Base-by-base conservation (phyloP, 2,888 invertebrate species). In the Pemphredon lugubris region DNA sequence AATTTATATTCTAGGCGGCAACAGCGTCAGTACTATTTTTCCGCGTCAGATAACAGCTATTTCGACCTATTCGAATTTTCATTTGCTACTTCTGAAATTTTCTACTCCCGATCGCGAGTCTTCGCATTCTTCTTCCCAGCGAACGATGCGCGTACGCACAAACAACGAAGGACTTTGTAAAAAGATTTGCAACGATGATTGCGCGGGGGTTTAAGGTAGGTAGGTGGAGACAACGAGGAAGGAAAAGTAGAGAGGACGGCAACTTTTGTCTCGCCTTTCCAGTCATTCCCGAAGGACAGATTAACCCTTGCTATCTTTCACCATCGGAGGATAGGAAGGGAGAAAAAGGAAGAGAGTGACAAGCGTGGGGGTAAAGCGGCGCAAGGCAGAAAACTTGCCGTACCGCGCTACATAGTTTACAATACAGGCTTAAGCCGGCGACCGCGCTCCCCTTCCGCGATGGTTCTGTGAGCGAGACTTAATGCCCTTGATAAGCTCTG, bases 341-440 rank as follows among this genome's bases (percentile, higher is more conserved):
- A 59, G 75, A 64, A 66, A 58, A 64, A 65, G 75, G 75, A 66
- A 73, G 73, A 75, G 73, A 77, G 76, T 69, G 65, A 66, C 61
- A 69, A 64, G 53, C 66, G 69, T 58, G 44, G 68, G 59, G 54
- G 57, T 48, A 71, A 75, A 81, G 71, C 57, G 75, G 73, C 71
- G 68, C 67, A 61, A 75, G 76, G 75, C 73, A 81, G 85, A 85
- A 86, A 87, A 85, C 84, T 85, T 84, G 81, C 74, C 76, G 83
- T 81, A 84, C 81, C 85, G 82, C 81, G 81, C 83, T 79, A 76
- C 81, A 82, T 85, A 86, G 86, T 88, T 88, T 85, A 85, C 87
- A 88, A 87, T 88, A 86, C 84, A 83, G 87, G 86, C 86, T 88
- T 88, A 87, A 87, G 86, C 80, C 77, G 68, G 72, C 77, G 80